Conservation (phyloP, 2,113 vertebrate species). For the Paraplagusia blochii region DNA sequence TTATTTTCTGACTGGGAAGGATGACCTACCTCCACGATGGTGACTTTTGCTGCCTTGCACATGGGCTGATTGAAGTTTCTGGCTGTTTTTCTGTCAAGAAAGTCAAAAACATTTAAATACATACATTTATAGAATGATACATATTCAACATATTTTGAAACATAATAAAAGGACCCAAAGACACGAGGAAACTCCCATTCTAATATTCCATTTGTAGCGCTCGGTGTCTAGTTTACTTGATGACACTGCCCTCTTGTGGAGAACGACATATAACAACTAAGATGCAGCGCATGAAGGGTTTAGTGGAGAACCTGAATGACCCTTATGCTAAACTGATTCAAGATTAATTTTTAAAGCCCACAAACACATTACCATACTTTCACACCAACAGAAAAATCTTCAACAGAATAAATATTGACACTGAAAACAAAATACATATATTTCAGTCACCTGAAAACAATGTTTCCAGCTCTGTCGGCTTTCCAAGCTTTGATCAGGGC, state of each 20-base stretch:
- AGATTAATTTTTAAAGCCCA: too few species aligned
- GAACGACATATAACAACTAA: conserved; percentile 26
- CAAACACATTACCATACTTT: too few species aligned
- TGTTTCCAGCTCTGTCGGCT: conserved; percentile 90
- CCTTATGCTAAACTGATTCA: too few species aligned
- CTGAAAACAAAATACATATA: not conserved
- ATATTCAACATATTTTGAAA: too few species aligned
- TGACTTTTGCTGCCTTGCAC: conserved; percentile 94
- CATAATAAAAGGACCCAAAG: not conserved
- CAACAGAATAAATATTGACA: conserved; percentile 10
- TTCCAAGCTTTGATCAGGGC: conserved; percentile 97
- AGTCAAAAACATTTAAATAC: not conserved
- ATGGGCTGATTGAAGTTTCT: conserved; percentile 97
- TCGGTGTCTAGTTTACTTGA: conserved; percentile 9
- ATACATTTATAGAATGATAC: too few species aligned
- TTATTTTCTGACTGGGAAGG: not conserved
- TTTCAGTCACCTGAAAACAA: conserved; percentile 88
- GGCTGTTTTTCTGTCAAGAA: conserved; percentile 85
- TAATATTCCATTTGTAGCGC: not conserved
- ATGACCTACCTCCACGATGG: conserved; percentile 89
- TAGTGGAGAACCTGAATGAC: conserved; percentile 15
- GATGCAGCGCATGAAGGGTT: not conserved
- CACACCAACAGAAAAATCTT: too few species aligned
- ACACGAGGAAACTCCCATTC: not conserved
- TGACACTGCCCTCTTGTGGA: conserved; percentile 68